phyloP scores from a whole-genome alignment of 2,888 invertebrate species.

The Zygogramma bicolorata region DNA sequence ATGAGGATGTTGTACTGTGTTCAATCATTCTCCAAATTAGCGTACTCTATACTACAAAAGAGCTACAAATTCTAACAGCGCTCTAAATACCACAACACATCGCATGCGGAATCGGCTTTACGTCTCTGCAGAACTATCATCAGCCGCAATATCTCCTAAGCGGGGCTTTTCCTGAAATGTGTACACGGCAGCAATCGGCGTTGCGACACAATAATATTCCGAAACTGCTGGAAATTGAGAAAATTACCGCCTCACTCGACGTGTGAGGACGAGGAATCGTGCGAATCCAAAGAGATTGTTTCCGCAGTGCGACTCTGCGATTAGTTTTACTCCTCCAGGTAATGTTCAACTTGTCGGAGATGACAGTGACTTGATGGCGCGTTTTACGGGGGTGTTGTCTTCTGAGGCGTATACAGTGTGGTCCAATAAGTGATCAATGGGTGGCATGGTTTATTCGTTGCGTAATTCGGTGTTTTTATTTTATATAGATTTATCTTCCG shows the following conservation, averaged over 20 bases:
- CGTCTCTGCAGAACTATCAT: background rate
- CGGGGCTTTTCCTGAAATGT: background rate
- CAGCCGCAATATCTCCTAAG: background rate
- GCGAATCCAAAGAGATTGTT: background rate
- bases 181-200: background rate
- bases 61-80: background rate
- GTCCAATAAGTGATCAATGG: too few species aligned
- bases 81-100: background rate
- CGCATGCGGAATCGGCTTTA: background rate
- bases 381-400: background rate
- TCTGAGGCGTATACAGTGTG: background rate
- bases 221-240: background rate
- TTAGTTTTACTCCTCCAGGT: background rate
- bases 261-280: background rate
- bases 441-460: too few species aligned
- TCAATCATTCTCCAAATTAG: too few species aligned
- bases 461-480: too few species aligned
- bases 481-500: too few species aligned
- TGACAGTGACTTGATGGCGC: background rate
- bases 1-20: too few species aligned
- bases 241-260: background rate
- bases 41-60: too few species aligned
- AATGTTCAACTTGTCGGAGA: background rate
- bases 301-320: background rate
- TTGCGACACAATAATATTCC: background rate